Base-by-base conservation (phyloP, 2,797 vertebrate genomes). In the Lophius americanus region DNA sequence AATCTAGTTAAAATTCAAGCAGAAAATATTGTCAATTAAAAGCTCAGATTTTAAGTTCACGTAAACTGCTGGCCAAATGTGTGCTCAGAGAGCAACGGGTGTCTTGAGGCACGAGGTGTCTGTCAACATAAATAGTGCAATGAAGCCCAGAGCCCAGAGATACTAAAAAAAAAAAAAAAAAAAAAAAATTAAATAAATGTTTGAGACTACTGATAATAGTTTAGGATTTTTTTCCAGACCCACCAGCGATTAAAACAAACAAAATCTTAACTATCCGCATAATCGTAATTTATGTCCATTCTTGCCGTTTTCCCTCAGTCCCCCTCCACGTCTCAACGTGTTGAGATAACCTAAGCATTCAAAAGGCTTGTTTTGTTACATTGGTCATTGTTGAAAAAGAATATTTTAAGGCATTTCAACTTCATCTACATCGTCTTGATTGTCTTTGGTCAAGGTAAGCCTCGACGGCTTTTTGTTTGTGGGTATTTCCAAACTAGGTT, bases 381-480 rank as follows among this genome's bases (percentile, higher is more conserved):
- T 75, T 73, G 64, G 72, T 79, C 61, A 48, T 42, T 77, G 23
- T 61, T 82, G 68, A 86, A 82, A 86, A 81, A 64, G 54, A 64
- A 66, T 49, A 77, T 73, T 86, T 91, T 91, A 92, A 93, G 91
- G 91, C 93, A 92, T 92, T 88, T 82, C 70, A 75, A 81, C 82
- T 75, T 73, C 50, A 71, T 78, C 70, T 79, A 72, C 65, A 56
- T 81, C 50, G 68, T 61, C 68, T 64, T 86, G 91, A 92, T 92
- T 92, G 92, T 94, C 93, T 94, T 94, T 94, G 93, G 93, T 94
- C 87, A 86, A 81, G 81, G 82, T 83, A 63, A 86, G 83, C 78
- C 76, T 85, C 85, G 84, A 88, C 85, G 86, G 88, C 79, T 83
- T 88, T 50, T 70, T 73, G 63, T 84, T 23, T 57, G 78, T 73